Evolutionary conservation across 1,140 invertebrate genomes (phyloP).

Genomic region (Elysia chlorotica): DNA sequence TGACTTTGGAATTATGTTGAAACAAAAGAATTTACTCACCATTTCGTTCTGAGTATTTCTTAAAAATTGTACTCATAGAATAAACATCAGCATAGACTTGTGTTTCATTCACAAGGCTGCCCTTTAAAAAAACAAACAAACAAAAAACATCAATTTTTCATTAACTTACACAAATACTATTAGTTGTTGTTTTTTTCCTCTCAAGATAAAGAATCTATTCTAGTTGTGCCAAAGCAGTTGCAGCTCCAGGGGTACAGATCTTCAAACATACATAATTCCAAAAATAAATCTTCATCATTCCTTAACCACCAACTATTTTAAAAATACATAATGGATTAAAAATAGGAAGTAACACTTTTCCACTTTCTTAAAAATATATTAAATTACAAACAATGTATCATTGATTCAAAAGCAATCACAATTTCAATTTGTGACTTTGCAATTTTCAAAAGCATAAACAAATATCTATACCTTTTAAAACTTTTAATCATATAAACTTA

Average conservation of each 20-base stretch:
- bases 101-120: slow-evolving; percentile 61
- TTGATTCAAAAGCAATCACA: too few relatives aligned
- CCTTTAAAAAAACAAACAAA: slow-evolving; percentile 58
- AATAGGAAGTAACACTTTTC: too few relatives aligned
- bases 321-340: too few relatives aligned
- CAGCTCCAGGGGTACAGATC: neutral
- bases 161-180: neutral
- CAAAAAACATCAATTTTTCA: neutral
- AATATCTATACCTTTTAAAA: too few relatives aligned
- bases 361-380: too few relatives aligned
- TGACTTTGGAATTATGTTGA: too few relatives aligned
- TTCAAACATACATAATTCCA: neutral
- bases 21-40: too few relatives aligned
- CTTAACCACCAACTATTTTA: too few relatives aligned
- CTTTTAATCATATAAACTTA: slow-evolving; percentile 43
- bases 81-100: slow-evolving; percentile 55
- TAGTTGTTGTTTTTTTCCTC: neutral
- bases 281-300: neutral
- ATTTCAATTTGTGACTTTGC: too few relatives aligned
- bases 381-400: too few relatives aligned
- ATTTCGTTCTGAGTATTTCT: slow-evolving; percentile 68
- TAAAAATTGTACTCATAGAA: slow-evolving; percentile 62
- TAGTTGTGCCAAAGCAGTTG: neutral
- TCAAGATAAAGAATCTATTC: neutral
- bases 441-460: too few relatives aligned